A percentile compares a stretch with the other conserved stretches of the same genome.
Conservation (phyloP, 2,797 vertebrate genomes). For the Sandelia bainsii region DNA sequence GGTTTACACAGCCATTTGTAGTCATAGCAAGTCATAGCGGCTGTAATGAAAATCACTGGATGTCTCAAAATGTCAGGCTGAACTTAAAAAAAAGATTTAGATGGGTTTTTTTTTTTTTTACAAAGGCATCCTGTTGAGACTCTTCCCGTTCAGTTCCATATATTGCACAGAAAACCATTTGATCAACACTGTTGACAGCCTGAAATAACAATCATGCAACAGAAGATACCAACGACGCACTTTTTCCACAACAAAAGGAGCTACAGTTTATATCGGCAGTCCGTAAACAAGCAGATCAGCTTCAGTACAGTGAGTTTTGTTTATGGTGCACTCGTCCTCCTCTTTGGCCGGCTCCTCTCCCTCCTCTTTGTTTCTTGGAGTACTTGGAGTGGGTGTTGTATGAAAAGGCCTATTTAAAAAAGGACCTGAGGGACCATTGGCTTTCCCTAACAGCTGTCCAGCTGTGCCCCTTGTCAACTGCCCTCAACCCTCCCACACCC, state of each 20-base stretch:
- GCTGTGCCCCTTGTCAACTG: conserved; percentile 63
- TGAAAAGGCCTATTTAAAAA: conserved; percentile 71
- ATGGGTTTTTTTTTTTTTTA: background rate
- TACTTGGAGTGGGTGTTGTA: conserved; percentile 74
- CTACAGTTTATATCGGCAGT: conserved; percentile 29
- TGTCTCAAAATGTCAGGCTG: conserved; percentile 1
- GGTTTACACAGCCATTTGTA: no score
- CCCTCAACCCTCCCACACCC: background rate
- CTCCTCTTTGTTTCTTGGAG: conserved; percentile 53
- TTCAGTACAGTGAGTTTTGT: conserved; percentile 15
- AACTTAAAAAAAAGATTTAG: background rate
- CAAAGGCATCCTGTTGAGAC: background rate
- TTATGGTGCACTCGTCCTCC: conserved; percentile 22
- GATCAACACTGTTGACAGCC: conserved; percentile 42
- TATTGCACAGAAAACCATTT: conserved; percentile 23
- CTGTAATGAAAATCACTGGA: background rate
- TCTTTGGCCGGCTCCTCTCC: conserved; percentile 26
- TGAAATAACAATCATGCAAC: conserved; percentile 42
- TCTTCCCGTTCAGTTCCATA: background rate
- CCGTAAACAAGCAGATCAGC: conserved; percentile 31
- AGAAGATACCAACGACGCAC: conserved; percentile 12
- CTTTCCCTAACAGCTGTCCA: conserved; percentile 65
- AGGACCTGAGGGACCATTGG: conserved; percentile 62
- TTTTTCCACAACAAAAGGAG: conserved; percentile 29
- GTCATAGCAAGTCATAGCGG: background rate